Percentiles rank a stretch among this genome's conserved stretches.
Evolutionary conservation across 2,888 invertebrate species (phyloP).

Genomic region (Drosophila incognita): DNA sequence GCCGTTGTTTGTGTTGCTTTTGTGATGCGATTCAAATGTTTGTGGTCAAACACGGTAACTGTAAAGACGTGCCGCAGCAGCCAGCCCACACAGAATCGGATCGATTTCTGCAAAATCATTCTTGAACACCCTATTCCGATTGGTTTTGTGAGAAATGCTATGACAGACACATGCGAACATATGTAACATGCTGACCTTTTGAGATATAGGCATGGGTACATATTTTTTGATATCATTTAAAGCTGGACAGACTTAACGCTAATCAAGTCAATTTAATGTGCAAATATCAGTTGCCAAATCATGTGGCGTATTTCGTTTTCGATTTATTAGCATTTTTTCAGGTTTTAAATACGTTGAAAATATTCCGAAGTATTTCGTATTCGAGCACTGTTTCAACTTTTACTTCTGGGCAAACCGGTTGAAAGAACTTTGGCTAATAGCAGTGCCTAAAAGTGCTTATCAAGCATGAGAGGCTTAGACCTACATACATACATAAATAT

Average conservation of each 20-base stretch:
- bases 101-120: conserved; percentile 38
- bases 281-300: not conserved
- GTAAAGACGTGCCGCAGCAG: conserved; percentile 46
- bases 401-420: conserved; percentile 64
- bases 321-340: not conserved
- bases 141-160: not conserved
- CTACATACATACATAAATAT: conserved; percentile 9
- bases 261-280: not conserved
- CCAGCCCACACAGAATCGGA: conserved; percentile 14
- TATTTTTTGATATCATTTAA: not conserved
- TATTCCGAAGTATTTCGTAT: conserved; percentile 4
- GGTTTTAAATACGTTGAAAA: not conserved
- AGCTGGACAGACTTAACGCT: not conserved
- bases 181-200: not conserved
- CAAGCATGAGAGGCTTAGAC: conserved; percentile 64
- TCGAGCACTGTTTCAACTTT: conserved; percentile 2
- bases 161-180: not conserved
- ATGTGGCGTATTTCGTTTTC: not conserved
- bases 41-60: conserved; percentile 72
- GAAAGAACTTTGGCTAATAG: conserved; percentile 64
- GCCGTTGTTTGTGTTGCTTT: conserved; percentile 5
- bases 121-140: conserved; percentile 6
- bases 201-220: not conserved
- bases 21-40: conserved; percentile 59
- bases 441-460: conserved; percentile 64